Conservation (phyloP, 2,888 invertebrate species). For the Drosophila macrospina region DNA sequence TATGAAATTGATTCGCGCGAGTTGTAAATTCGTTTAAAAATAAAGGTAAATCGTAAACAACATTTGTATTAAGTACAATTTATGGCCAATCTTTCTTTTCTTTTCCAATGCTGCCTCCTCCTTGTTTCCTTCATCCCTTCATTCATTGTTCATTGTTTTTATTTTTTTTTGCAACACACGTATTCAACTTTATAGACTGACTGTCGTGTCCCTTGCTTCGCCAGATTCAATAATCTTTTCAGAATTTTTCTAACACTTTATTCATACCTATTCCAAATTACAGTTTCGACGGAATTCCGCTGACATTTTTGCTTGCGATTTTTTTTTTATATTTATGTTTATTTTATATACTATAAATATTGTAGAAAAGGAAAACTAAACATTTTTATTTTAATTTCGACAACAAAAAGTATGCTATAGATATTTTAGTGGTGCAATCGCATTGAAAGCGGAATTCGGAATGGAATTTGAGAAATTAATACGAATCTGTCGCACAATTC, state of each 20-base stretch:
- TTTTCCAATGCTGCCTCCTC: conserved; percentile 3
- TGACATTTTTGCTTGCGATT: neutral
- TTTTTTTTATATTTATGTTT: no score
- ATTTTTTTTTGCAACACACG: neutral
- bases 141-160: no score
- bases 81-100: conserved; percentile 4
- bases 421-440: conserved; percentile 1
- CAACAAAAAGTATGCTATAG: conserved; percentile 12
- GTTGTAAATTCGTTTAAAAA: conserved; percentile 23
- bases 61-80: conserved; percentile 2
- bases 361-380: neutral
- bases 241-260: neutral
- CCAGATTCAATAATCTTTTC: neutral
- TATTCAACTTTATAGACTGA: no score
- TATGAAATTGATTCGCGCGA: neutral
- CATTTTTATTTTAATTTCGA: conserved; percentile 1
- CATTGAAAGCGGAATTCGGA: conserved; percentile 11
- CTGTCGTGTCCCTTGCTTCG: neutral
- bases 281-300: neutral
- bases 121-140: neutral
- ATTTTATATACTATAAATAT: no score
- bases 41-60: conserved; percentile 8
- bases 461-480: neutral
- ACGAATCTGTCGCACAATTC: conserved; percentile 13
- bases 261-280: neutral